These are phyloP conservation scores for Garra rufa DNA, from an alignment of 2,113 vertebrate species.

Conservation along the genomic window DNA sequence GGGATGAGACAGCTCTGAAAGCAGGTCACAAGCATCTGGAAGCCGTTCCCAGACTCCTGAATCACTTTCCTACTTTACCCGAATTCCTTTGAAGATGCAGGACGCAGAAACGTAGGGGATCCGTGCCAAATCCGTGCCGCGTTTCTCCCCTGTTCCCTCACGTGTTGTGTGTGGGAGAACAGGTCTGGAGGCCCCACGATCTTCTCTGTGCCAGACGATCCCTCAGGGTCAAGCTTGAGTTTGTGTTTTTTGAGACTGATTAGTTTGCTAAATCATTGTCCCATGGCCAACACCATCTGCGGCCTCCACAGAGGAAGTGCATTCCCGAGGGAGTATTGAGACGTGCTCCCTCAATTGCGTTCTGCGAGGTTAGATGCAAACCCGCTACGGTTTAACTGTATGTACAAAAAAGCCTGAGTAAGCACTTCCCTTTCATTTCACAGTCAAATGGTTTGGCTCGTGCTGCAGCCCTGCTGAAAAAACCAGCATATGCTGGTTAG, in stretches of 20 bases:
- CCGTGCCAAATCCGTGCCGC: conserved; percentile 59
- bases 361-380: conserved; percentile 39
- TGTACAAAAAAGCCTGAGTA: conserved; percentile 38
- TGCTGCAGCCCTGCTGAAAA: too few species aligned
- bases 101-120: conserved; percentile 41
- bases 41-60: conserved; percentile 67
- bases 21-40: conserved; percentile 73
- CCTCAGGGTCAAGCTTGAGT: conserved; percentile 3
- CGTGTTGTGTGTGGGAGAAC: background rate
- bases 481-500: too few species aligned
- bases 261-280: conserved; percentile 71
- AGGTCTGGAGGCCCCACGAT: background rate
- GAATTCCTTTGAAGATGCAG: conserved; percentile 69
- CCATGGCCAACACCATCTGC: conserved; percentile 52
- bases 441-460: conserved; percentile 40
- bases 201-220: conserved; percentile 18
- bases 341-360: conserved; percentile 1
- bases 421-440: conserved; percentile 52
- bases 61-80: conserved; percentile 69
- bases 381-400: conserved; percentile 44
- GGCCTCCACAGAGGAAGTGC: conserved; percentile 53
- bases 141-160: conserved; percentile 43
- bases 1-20: conserved; percentile 68
- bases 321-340: conserved; percentile 61
- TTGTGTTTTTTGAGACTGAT: conserved; percentile 16